These are phyloP conservation scores for Acholoe squamosa DNA, from an alignment of 2,888 invertebrate genomes.

Conservation along the genomic window DNA sequence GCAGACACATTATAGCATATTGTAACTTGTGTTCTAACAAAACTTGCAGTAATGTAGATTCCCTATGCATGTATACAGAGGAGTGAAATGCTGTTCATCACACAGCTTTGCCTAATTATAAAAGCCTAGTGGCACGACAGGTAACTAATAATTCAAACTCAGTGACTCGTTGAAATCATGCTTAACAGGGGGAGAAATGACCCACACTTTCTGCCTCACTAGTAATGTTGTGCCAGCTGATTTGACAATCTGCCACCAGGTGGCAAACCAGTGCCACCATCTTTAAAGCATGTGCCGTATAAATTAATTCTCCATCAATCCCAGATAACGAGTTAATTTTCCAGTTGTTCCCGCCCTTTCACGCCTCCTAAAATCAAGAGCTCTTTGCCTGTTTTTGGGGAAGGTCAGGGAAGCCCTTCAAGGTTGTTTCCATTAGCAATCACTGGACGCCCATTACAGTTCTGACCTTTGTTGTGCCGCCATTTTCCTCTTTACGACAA, in stretches of 20 bases:
- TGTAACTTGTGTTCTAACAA: too few species aligned
- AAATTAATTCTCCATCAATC: conserved; percentile 19
- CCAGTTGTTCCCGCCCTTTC: conserved; percentile 14
- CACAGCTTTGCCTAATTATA: too few species aligned
- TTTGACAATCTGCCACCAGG: neutral
- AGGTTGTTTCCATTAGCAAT: conserved; percentile 57
- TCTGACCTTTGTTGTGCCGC: conserved; percentile 25
- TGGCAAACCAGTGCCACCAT: neutral
- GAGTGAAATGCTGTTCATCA: too few species aligned
- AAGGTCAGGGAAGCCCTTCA: conserved; percentile 37
- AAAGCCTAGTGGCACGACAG: neutral
- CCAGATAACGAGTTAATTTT: conserved; percentile 27
- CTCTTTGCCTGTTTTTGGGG: neutral
- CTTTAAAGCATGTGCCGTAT: neutral
- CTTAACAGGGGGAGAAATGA: neutral
- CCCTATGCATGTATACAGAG: too few species aligned
- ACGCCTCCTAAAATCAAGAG: neutral
- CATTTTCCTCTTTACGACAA: conserved; percentile 54
- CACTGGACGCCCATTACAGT: conserved; percentile 25
- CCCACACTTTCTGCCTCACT: neutral
- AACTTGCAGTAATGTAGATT: too few species aligned
- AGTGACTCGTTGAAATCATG: conserved; percentile 19
- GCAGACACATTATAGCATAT: too few species aligned
- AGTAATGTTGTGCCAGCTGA: neutral
- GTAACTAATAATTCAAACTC: conserved; percentile 2